phyloP scores from a whole-genome alignment of 2,888 invertebrate species.

The Anorthoa munda region DNA sequence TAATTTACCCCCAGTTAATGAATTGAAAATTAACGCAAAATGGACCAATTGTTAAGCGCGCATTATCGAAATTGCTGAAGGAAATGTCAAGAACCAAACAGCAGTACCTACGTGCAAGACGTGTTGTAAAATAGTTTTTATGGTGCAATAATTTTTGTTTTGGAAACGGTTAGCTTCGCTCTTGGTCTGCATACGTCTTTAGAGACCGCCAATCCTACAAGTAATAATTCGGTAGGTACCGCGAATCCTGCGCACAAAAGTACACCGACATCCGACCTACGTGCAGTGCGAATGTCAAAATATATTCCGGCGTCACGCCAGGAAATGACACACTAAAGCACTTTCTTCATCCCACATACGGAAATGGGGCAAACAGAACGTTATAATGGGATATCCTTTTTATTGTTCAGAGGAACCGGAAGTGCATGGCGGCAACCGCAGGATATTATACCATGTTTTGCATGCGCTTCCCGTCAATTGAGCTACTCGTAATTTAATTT shows the following conservation, averaged over 20 bases:
- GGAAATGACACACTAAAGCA: constrained; percentile 37
- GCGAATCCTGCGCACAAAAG: not conserved
- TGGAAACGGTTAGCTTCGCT: too few relatives aligned
- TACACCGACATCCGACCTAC: not conserved
- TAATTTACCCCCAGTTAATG: too few relatives aligned
- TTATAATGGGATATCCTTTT: constrained; percentile 64
- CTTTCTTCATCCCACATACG: constrained; percentile 61
- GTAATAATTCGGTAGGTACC: too few relatives aligned
- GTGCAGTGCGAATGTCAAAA: constrained; percentile 14
- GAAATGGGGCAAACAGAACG: constrained; percentile 57
- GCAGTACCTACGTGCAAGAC: too few relatives aligned
- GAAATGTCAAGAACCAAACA: too few relatives aligned
- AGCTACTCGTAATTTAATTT: constrained; percentile 45
- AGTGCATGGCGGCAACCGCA: constrained; percentile 48
- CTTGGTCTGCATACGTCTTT: too few relatives aligned
- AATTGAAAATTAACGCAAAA: too few relatives aligned
- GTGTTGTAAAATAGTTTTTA: too few relatives aligned
- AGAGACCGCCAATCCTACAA: too few relatives aligned
- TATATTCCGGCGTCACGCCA: constrained; percentile 6
- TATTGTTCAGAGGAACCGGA: constrained; percentile 60
- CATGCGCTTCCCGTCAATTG: constrained; percentile 64
- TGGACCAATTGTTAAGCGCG: too few relatives aligned
- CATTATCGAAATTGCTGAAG: too few relatives aligned
- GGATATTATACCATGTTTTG: constrained; percentile 63
- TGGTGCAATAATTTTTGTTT: too few relatives aligned